Evolutionary conservation across 2,797 vertebrate genomes (phyloP).

Genomic region (Lycodopsis pacificus): DNA sequence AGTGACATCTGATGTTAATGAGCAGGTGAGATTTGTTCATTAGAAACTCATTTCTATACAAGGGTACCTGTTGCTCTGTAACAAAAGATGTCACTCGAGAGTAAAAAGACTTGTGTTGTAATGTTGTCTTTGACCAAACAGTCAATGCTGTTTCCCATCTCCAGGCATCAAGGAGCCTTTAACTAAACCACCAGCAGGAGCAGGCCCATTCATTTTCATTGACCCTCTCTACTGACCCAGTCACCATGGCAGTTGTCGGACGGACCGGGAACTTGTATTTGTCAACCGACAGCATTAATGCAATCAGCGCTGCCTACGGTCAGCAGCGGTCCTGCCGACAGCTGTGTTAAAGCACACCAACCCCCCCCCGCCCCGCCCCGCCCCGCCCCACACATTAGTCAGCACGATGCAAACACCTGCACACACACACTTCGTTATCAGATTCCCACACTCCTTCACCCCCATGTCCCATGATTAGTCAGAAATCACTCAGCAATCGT

Average conservation of each 20-base stretch:
- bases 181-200: conserved; percentile 40
- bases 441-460: conserved; percentile 29
- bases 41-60: background rate
- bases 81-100: conserved; percentile 4
- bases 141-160: conserved; percentile 4
- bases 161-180: conserved; percentile 13
- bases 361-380: conserved; percentile 30
- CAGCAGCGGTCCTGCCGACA: conserved; percentile 39
- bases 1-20: background rate
- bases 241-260: conserved; percentile 43
- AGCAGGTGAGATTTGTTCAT: background rate
- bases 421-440: conserved; percentile 1
- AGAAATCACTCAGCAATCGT: conserved; percentile 46
- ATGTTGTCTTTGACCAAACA: conserved; percentile 2
- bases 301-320: conserved; percentile 33
- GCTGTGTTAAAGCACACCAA: conserved; percentile 70
- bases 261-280: conserved; percentile 14
- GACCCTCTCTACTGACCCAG: conserved; percentile 52
- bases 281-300: conserved; percentile 44
- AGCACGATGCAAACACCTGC: conserved; percentile 59
- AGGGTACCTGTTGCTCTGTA: background rate
- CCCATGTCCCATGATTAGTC: conserved; percentile 60
- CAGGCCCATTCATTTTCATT: conserved; percentile 54
- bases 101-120: background rate
- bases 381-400: conserved; percentile 66